Base-by-base conservation (phyloP, 2,113 vertebrate species). In the Edolisoma coerulescens region DNA sequence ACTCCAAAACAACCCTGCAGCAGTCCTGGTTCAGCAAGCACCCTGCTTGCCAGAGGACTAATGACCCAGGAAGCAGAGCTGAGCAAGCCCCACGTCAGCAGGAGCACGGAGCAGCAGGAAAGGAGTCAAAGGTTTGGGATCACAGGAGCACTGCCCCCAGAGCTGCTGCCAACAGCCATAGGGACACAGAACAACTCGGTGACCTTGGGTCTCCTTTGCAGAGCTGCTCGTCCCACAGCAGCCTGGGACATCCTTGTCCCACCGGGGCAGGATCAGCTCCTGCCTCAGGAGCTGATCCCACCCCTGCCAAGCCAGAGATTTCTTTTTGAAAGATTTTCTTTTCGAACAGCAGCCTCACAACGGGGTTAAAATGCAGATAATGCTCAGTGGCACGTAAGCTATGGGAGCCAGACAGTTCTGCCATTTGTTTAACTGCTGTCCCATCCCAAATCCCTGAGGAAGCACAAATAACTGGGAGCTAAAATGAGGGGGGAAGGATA, bases 371-470 rank as follows among this genome's bases (percentile, higher is more conserved):
- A 84, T 44, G 49, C 44, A 81, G 90, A 60, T 13, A 90, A 91
- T 37, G 68, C 65, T 90, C 67, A 7, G 32, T 86, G 93, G 95
- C 93, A 96, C 12, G 35, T 85, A 30, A 91, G 67, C 87, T 77
- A 47, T 44, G 73, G 76, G 17, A 90, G 63, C 41, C n/a, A 68
- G 70, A 82, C 71, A 84, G 82, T 21, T 63, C 76, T 95, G 92
- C 88, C 91, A 93, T 89, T 96, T 93, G 92, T 95, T 77, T 80
- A 65, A 77, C 79, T 32, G 63, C 86, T 93, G 91, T 81, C 80
- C 91, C 71, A 69, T 35, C 87, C 68, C 2, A 0, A 80, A 65
- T 84, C 84, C 39, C 84, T 45, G 75, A 79, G 89, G 82, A 87
- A 84, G 74, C 81, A 82, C 70, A 95, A 95, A 94, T 54, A 91